Evolutionary conservation across 2,888 invertebrate genomes (phyloP).

Genomic region (Chrysolina americana): DNA sequence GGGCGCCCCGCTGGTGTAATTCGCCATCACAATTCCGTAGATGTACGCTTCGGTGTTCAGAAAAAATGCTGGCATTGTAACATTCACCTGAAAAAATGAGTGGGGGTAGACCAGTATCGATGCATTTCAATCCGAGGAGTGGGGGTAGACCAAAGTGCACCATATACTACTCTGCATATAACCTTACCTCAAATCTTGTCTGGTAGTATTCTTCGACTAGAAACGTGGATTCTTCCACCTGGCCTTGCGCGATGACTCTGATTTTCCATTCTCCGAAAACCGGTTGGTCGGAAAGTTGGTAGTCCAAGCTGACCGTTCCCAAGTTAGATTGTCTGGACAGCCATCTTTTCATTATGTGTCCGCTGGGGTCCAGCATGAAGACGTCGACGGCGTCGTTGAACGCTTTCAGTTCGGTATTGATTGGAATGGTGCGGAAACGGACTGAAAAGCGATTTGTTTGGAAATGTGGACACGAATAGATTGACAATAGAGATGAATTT

Average conservation of each 20-base stretch:
- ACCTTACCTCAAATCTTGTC: constrained; percentile 83
- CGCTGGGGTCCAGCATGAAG: constrained; percentile 90
- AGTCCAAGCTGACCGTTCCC: constrained; percentile 93
- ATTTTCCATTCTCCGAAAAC: constrained; percentile 94
- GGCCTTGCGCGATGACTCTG: constrained; percentile 89
- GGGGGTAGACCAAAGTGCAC: background rate
- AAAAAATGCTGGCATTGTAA: constrained; percentile 96
- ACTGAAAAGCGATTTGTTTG: constrained; percentile 71
- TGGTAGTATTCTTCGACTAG: constrained; percentile 96
- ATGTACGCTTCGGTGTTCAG: constrained; percentile 89
- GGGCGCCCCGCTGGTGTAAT: constrained; percentile 95
- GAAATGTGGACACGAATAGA: too few species aligned
- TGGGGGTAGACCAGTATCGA: background rate
- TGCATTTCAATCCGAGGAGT: too few species aligned
- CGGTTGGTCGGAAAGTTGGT: constrained; percentile 92
- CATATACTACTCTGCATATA: too few species aligned
- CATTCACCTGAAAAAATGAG: constrained; percentile 77
- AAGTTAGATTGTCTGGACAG: constrained; percentile 92
- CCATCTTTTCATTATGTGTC: constrained; percentile 93
- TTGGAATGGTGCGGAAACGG: constrained; percentile 91
- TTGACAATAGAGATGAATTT: too few species aligned
- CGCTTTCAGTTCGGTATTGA: constrained; percentile 92
- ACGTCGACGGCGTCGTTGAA: constrained; percentile 94
- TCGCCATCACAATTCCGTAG: constrained; percentile 91
- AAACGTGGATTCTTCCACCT: constrained; percentile 88